These are phyloP conservation scores for Cephus pygmeus DNA, from an alignment of 2,888 invertebrate genomes.

Conservation along the genomic window DNA sequence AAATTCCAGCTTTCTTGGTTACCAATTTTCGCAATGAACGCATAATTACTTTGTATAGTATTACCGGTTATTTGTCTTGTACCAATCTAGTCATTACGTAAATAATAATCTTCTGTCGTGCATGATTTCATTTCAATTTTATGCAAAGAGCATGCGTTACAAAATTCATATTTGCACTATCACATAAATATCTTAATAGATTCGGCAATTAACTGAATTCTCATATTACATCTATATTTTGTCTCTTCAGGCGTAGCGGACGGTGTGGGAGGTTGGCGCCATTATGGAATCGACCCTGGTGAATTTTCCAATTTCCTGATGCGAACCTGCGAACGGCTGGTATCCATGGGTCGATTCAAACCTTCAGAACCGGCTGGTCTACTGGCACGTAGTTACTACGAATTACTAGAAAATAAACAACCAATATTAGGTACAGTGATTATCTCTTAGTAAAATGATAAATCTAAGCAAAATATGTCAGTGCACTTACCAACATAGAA, in stretches of 20 bases:
- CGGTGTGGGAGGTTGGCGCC: conserved; percentile 98
- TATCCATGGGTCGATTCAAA: conserved; percentile 88
- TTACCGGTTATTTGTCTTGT: background rate
- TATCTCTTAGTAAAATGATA: background rate
- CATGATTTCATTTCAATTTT: background rate
- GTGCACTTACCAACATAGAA: background rate
- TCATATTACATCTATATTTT: conserved; percentile 17
- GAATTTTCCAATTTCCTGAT: conserved; percentile 94
- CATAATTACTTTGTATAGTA: background rate
- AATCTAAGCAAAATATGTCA: background rate
- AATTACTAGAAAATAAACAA: conserved; percentile 90
- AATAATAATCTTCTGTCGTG: background rate
- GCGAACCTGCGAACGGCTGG: conserved; percentile 93
- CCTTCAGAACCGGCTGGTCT: conserved; percentile 89
- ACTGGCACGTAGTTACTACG: conserved; percentile 91
- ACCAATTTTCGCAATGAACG: background rate
- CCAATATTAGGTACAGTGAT: conserved; percentile 81
- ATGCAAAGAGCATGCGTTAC: background rate
- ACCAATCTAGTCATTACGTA: background rate
- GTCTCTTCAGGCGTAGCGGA: conserved; percentile 89
- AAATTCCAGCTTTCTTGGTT: background rate
- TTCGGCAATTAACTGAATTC: background rate
- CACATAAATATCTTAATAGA: background rate
- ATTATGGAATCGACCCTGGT: conserved; percentile 97
- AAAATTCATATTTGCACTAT: background rate